Evolutionary conservation across 2,113 vertebrate genomes (phyloP).

Genomic region (Callipepla squamata): DNA sequence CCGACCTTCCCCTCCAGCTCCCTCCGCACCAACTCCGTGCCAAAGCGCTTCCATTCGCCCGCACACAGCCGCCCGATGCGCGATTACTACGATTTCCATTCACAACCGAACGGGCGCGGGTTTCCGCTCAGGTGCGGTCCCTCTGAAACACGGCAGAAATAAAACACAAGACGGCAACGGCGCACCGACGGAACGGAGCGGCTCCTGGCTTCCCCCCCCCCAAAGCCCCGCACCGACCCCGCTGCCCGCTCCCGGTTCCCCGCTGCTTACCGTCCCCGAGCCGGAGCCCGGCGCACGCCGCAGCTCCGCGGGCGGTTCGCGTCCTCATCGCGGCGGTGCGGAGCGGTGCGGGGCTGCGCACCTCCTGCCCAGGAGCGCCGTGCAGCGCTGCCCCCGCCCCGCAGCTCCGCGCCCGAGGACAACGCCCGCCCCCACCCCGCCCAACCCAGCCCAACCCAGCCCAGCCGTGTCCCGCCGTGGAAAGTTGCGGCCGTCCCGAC

Average conservation of each 20-base stretch:
- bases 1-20: rapidly evolving
- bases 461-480: background rate
- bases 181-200: rapidly evolving
- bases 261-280: slow-evolving; percentile 46
- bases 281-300: slow-evolving; percentile 39
- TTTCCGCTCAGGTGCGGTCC: background rate
- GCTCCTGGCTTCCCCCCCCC: too few species aligned
- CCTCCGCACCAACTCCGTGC: background rate
- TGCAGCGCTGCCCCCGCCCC: background rate
- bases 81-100: rapidly evolving
- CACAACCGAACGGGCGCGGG: background rate
- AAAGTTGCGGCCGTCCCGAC: background rate
- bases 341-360: background rate
- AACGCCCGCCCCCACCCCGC: slow-evolving; percentile 8
- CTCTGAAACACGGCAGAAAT: background rate
- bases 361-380: too few species aligned
- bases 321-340: background rate
- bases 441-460: background rate
- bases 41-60: background rate
- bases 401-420: background rate
- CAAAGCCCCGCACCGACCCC: background rate
- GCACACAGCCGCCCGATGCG: background rate
- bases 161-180: rapidly evolving
- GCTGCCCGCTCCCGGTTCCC: background rate
- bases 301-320: background rate